phyloP scores from a whole-genome alignment of 2,888 invertebrate species.

The Meliscaeva auricollis region DNA sequence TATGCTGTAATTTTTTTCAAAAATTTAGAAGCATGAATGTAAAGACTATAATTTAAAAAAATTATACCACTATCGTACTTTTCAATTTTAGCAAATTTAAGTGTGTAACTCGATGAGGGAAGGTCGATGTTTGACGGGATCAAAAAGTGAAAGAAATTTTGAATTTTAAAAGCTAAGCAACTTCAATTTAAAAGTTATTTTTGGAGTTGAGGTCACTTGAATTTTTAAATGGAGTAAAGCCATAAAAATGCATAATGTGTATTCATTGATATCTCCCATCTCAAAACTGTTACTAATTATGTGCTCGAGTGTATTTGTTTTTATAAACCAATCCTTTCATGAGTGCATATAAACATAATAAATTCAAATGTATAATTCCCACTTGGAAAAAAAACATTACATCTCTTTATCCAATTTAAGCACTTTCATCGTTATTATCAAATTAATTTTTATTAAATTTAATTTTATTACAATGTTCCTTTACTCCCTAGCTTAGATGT shows the following conservation, averaged over 20 bases:
- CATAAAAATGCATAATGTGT: background rate
- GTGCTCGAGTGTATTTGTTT: background rate
- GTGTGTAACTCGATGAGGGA: no score
- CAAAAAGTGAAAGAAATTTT: no score
- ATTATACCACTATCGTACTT: no score
- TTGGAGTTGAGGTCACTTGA: no score
- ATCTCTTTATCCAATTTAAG: background rate
- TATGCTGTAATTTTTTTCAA: no score
- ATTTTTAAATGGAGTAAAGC: no score
- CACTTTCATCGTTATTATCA: slow-evolving; percentile 3
- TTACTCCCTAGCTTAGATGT: slow-evolving; percentile 61
- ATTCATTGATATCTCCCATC: background rate
- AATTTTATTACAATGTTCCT: slow-evolving; percentile 12
- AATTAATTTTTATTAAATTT: slow-evolving; percentile 6
- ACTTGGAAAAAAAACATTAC: background rate
- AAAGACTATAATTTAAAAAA: no score
- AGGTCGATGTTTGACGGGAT: no score
- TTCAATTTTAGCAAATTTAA: no score
- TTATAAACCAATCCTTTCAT: background rate
- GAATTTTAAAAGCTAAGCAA: no score
- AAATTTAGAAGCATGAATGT: no score
- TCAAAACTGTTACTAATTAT: background rate
- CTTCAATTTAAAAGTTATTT: no score
- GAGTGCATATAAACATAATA: background rate
- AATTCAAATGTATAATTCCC: background rate